Base-by-base conservation (phyloP, 1,140 invertebrate species). In the Pygmarrhopalites habei region DNA sequence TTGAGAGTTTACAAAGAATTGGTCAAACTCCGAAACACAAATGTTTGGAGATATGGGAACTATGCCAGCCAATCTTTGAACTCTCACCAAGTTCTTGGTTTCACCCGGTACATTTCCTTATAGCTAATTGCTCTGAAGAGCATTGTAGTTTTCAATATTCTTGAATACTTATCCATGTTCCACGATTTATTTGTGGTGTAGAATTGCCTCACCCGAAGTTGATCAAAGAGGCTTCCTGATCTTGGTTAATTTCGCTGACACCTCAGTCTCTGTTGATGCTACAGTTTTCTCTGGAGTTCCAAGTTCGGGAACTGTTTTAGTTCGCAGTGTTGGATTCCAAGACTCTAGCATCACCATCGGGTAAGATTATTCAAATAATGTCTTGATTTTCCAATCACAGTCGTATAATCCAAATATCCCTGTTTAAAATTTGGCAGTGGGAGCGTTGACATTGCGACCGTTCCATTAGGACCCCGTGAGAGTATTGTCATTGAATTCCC, bases 1-100 rank as follows among this genome's bases (percentile, higher is more conserved):
- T 51, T 66, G n/a, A 70, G 69, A 43, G 58, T 71, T 1, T 75
- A 73, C 60, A 72, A 72, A 29, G 73, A 77, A 49, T 72, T 84
- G 15, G 60, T 79, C 4, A 71, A 76, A 2, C 23, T 67, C 3
- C 30, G 65, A 58, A 60, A 58, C 19, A 58, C 30, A n/a, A 44
- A 58, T 41, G 32, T 44, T 14, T 62, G 60, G 60, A 55, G 35
- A 57, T 56, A 23, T 21, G 60, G 60, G 25, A 35, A 29, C 21
- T 30, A 53, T 17, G 39, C 44, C 21, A 15, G 15, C 15, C 15
- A 23, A 10, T 32, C 52, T 23, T 21, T 30, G 19, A 56, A 47
- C 51, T 12, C 14, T 25, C 51, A 53, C 26, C 41, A 55, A 49
- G 43, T 62, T 25, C 41, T 62, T 56, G 60, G 25, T 21, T 62